Conservation (phyloP, 2,113 vertebrate genomes). For the Mesoclemmys tuberculata region DNA sequence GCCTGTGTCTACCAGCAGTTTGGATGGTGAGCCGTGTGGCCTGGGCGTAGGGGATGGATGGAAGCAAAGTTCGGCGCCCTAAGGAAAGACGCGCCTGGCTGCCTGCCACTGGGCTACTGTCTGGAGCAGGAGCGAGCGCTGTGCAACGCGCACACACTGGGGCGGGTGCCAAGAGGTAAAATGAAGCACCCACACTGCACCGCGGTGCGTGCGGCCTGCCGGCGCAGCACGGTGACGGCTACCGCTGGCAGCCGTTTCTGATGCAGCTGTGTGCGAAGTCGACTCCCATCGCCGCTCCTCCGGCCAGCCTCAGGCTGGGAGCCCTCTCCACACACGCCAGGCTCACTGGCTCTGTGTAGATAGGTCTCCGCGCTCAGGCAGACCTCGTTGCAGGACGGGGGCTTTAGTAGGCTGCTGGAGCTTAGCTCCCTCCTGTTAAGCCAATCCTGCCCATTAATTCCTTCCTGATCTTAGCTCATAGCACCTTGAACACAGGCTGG, state of each 20-base stretch:
- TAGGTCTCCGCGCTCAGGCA: background rate
- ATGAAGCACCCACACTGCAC: too few species aligned
- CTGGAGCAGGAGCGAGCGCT: background rate
- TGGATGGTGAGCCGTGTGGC: background rate
- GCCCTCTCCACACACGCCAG: background rate
- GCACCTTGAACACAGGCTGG: background rate
- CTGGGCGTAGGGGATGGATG: background rate
- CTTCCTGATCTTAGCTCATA: background rate
- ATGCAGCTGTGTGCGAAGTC: background rate
- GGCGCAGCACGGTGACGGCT: background rate
- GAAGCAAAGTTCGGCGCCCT: background rate
- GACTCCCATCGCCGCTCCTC: background rate
- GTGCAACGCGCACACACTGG: background rate
- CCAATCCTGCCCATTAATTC: background rate
- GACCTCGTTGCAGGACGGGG: background rate
- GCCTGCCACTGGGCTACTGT: background rate
- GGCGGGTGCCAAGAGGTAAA: too few species aligned
- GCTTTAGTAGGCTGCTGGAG: background rate
- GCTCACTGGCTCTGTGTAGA: background rate
- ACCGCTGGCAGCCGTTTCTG: background rate
- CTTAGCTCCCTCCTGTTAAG: background rate
- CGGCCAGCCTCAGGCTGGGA: background rate
- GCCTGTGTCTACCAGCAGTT: background rate
- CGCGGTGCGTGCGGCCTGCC: rapidly evolving
- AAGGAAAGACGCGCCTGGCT: background rate